These are phyloP conservation scores for Chondrilla cf. caribensis DNA, from an alignment of 37 sponge, comb jelly and placozoan species.

Conservation along the genomic window DNA sequence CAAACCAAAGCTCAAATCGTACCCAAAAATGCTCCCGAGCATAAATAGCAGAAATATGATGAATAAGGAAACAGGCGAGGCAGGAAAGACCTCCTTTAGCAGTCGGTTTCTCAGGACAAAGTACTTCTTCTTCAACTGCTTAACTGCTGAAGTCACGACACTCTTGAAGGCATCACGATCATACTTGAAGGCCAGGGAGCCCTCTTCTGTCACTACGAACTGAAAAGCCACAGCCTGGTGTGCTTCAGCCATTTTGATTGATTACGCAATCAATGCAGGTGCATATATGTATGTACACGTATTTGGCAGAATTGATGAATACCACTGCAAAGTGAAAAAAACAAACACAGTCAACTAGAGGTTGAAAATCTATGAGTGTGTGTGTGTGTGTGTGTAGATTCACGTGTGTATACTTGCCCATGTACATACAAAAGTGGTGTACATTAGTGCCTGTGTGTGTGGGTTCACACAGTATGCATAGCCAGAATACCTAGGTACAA, in stretches of 20 bases:
- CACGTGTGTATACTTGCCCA: not conserved
- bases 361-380: not conserved
- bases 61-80: conserved; percentile 73
- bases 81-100: conserved; percentile 64
- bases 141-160: not conserved
- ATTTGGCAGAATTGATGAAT: no score
- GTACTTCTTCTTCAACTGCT: conserved; percentile 23
- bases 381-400: conserved; percentile 11
- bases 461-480: no score
- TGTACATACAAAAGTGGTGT: no score
- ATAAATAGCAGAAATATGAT: conserved; percentile 33
- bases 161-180: conserved; percentile 45
- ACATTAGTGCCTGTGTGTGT: no score
- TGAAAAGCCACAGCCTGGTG: conserved; percentile 95
- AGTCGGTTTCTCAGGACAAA: conserved; percentile 28
- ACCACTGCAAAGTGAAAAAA: no score
- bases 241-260: conserved; percentile 93
- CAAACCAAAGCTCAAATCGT: conserved; percentile 32
- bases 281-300: conserved; percentile 49
- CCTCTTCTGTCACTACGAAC: conserved; percentile 89
- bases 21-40: conserved; percentile 9
- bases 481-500: no score
- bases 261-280: not conserved
- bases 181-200: conserved; percentile 50
- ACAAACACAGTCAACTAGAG: not conserved